Evolutionary conservation across 2,888 invertebrate genomes (phyloP), one percentile per base, ranked within the genome.

Genomic region (Tortricodes alternella): DNA sequence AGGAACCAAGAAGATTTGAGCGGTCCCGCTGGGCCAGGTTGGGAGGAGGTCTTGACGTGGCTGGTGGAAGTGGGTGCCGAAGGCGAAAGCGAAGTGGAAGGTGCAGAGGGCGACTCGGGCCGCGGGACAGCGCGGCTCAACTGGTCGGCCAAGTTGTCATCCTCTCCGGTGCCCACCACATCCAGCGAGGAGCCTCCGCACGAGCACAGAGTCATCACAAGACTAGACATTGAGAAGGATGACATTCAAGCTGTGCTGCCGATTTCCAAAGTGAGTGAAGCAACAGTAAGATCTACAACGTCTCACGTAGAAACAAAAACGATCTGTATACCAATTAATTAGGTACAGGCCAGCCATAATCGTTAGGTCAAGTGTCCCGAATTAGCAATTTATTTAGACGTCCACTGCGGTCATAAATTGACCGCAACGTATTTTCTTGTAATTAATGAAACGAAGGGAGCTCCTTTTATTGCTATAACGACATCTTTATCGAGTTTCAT

Each of bases 161-260:
- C 85, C 1, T 68, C 80, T 1, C 71, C 83, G 0, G 75, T 72
- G 11, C 72, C 75, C 1, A 70, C 76, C 1, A 79, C 83, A 1
- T 85, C 89, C 8, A 85, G 89, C 0, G 84, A 88, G 64, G 85
- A 86, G 63, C 83, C 85, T 9, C 83, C 91, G 7, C 86, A 89
- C 53, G 89, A 91, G 68, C 84, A 89, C 65, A 95, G 96, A 75
- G 92, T 97, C 38, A 95, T 96, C 59, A 95, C 96, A 0, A 92
- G 96, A 64, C 92, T 98, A 41, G 96, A 97, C 74, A 96, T 98
- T 61, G 96, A 97, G 78, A 98, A 98, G 78, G 98, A 98, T 78
- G 97, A 97, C 75, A 97, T 97, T 58, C 97, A 97, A 85, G 96
- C 97, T 15, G 97, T 98, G 9, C 92, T 98, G 18, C 97, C 98